These are phyloP conservation scores for Drosophila melanocephala DNA, from an alignment of 2,888 invertebrate species.

Conservation along the genomic window DNA sequence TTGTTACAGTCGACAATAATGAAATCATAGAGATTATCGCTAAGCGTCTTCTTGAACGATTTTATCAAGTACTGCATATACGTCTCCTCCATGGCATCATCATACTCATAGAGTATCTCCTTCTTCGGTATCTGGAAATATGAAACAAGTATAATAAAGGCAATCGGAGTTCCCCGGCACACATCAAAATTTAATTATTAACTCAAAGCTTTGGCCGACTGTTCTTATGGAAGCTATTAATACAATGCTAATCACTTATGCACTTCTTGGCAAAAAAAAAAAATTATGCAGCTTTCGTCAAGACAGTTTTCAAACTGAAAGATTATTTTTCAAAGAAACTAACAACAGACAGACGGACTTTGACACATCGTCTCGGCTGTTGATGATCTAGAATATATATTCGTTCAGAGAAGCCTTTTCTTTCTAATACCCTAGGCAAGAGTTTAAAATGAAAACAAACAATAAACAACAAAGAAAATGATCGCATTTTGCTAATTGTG, in stretches of 20 bases:
- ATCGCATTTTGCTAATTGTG: not conserved
- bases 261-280: not conserved
- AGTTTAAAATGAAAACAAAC: not conserved
- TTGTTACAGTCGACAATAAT: constrained; percentile 97
- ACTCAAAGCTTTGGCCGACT: not conserved
- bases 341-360: not conserved
- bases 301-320: not conserved
- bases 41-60: constrained; percentile 95
- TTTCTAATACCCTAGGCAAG: not conserved
- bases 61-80: constrained; percentile 94
- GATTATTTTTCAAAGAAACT: not conserved
- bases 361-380: not conserved
- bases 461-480: not conserved
- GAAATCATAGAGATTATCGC: constrained; percentile 96
- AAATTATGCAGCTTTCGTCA: not conserved
- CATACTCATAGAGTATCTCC: constrained; percentile 90
- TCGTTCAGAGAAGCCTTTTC: too few relatives aligned
- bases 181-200: not conserved
- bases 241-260: not conserved
- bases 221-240: not conserved
- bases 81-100: constrained; percentile 92
- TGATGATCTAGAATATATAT: not conserved
- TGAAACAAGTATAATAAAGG: not conserved
- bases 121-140: constrained; percentile 85
- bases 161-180: too few relatives aligned